Percentiles rank a stretch among this genome's conserved stretches.
Evolutionary conservation across 2,888 invertebrate genomes (phyloP).

Genomic region (Pristionchus japonicus): DNA sequence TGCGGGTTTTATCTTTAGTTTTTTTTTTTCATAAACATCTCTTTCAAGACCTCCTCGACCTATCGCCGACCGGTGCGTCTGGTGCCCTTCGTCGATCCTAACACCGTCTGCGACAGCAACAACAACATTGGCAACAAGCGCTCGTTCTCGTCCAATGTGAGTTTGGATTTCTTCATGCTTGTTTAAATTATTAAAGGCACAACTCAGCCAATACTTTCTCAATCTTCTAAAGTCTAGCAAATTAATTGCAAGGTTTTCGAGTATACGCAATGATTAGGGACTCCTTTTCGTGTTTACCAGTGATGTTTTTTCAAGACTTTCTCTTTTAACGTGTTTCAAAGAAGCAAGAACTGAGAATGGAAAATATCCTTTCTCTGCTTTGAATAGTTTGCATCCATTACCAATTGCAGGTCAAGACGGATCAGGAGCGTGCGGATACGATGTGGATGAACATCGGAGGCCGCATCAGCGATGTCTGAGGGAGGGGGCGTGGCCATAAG

Average conservation of each 20-base stretch:
- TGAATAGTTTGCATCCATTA: no score
- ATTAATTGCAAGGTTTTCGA: no score
- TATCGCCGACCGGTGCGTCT: conserved; percentile 28
- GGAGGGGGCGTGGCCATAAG: no score
- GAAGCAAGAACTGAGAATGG: no score
- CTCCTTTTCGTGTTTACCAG: no score
- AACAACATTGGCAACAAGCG: conserved; percentile 37
- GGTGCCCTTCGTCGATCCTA: conserved; percentile 41
- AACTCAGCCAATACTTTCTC: no score
- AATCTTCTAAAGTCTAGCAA: no score
- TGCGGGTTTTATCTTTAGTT: neutral
- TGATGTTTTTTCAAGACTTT: no score
- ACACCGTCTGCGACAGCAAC: conserved; percentile 37
- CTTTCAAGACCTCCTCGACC: neutral
- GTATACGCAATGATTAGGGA: no score
- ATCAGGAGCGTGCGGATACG: conserved; percentile 15
- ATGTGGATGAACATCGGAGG: conserved; percentile 42
- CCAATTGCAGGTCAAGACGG: conserved; percentile 3
- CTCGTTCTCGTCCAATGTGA: neutral
- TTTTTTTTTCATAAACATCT: neutral
- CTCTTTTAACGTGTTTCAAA: no score
- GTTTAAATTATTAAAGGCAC: neutral
- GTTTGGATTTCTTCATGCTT: neutral
- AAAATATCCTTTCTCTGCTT: no score
- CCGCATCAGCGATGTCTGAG: conserved; percentile 2